Evolutionary conservation across 2,797 vertebrate species (phyloP).

Genomic region (Hemibagrus guttatus): DNA sequence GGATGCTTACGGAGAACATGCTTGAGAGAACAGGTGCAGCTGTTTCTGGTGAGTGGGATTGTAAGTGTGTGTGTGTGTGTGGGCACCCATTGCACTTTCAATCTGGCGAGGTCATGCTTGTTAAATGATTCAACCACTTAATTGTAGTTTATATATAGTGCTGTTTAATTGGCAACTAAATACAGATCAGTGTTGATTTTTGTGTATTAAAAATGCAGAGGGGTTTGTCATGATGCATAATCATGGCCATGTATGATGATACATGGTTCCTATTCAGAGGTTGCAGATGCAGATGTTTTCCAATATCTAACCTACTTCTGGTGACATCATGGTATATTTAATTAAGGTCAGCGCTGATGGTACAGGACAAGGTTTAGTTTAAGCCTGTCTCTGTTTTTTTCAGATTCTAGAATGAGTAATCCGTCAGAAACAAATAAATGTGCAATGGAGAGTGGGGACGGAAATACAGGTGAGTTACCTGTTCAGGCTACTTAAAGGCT

Average conservation of each 20-base stretch:
- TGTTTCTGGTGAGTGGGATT: constrained; percentile 69
- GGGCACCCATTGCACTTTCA: not conserved
- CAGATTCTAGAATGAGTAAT: constrained; percentile 99
- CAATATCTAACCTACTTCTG: not conserved
- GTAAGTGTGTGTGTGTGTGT: not conserved
- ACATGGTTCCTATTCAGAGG: not conserved
- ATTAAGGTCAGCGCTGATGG: not conserved
- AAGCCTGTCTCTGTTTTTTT: constrained; percentile 72
- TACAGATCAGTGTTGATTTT: not conserved
- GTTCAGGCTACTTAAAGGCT: constrained; percentile 14
- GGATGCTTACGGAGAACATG: constrained; percentile 66
- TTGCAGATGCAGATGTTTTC: constrained; percentile 7
- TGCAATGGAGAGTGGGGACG: constrained; percentile 91
- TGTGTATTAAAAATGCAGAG: not conserved
- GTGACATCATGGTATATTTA: not conserved
- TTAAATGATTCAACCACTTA: not conserved
- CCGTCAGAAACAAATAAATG: constrained; percentile 95
- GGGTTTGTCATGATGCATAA: not conserved
- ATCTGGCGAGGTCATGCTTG: not conserved
- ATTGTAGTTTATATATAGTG: not conserved
- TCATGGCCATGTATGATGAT: not conserved
- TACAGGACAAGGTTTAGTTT: not conserved
- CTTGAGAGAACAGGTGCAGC: constrained; percentile 73
- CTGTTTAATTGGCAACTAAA: not conserved
- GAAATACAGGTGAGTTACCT: constrained; percentile 85